Evolutionary conservation across 1,140 invertebrate genomes (phyloP), one percentile per base, ranked within the genome.

Genomic region (Trichonephila clavipes): DNA sequence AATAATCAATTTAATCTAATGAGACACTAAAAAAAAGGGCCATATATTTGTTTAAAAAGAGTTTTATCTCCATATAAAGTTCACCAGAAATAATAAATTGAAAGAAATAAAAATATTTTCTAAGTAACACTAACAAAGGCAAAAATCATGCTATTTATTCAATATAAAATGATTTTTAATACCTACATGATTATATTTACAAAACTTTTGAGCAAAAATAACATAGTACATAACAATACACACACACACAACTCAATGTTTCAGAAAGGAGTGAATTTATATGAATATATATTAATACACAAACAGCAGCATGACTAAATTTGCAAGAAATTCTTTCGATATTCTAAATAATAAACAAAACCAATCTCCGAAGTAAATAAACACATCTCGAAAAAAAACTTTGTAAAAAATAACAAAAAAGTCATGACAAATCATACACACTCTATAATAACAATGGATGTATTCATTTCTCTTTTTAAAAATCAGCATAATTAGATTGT

Each of bases 181-280:
- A 18, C 18, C 28, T 6, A 34, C 28, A 24, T 34, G n/a, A 72
- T 14, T 40, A 77, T 28, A 77, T 77, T 77, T 77, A 40, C 28
- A 77, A 77, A 77, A 34, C 34, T 66, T 24, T 40, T 77, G 28
- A 77, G 72, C 72, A 77, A 77, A 34, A 77, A 77, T 34, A 77
- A 77, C 69, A 72, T 40, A 77, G 72, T 40, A 28, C 40, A 7
- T 10, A 77, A 77, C 16, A 40, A 72, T 72, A 14, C n/a, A n/a
- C n/a, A n/a, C n/a, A n/a, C n/a, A n/a, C n/a, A n/a, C 14, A 77
- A 77, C 28, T 34, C 34, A 77, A 77, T 19, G 34, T 4, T 16
- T 40, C 18, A 19, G 28, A 18, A 77, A 24, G 66, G 14, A 77
- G 28, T 34, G 69, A 77, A 16, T 66, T 24, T 66, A n/a, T 21